Percentiles rank a stretch among this genome's conserved stretches.
Evolutionary conservation across 2,888 invertebrate species (phyloP).

Genomic region (Xanthia icteritia): DNA sequence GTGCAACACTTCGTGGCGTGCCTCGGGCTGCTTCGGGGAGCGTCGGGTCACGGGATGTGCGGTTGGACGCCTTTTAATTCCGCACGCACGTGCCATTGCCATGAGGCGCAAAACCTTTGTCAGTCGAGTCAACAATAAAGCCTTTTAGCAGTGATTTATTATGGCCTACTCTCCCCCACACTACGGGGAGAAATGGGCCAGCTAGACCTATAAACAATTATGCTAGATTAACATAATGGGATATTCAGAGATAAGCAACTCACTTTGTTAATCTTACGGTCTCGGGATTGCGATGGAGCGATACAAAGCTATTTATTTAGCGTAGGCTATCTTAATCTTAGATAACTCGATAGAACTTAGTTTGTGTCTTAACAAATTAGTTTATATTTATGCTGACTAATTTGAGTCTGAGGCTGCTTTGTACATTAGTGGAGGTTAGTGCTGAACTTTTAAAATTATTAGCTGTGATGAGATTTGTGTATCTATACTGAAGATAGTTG

Average conservation of each 20-base stretch:
- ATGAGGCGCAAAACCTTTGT: conserved; percentile 77
- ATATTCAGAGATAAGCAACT: conserved; percentile 68
- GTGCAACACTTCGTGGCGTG: conserved; percentile 44
- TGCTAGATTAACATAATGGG: conserved; percentile 73
- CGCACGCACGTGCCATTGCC: conserved; percentile 74
- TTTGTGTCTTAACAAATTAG: conserved; percentile 53
- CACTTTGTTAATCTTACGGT: conserved; percentile 60
- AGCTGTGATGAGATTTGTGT: neutral
- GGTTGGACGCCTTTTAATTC: conserved; percentile 75
- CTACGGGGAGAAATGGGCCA: conserved; percentile 42
- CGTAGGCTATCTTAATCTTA: conserved; percentile 55
- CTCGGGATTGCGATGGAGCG: conserved; percentile 44
- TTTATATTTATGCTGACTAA: conserved; percentile 47
- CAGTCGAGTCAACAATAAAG: conserved; percentile 78
- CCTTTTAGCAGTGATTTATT: conserved; percentile 82
- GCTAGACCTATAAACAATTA: conserved; percentile 74
- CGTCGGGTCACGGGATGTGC: conserved; percentile 67
- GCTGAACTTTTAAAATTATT: conserved; percentile 12
- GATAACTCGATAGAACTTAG: conserved; percentile 53
- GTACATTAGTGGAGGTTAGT: conserved; percentile 8
- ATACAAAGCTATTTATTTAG: conserved; percentile 57
- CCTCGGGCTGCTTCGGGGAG: conserved; percentile 25
- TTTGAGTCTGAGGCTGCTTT: conserved; percentile 26
- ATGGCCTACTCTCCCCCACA: conserved; percentile 61
- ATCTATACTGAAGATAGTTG: no score